phyloP scores from a whole-genome alignment of 2,888 invertebrate species.

The Drosophila maculinotata region DNA sequence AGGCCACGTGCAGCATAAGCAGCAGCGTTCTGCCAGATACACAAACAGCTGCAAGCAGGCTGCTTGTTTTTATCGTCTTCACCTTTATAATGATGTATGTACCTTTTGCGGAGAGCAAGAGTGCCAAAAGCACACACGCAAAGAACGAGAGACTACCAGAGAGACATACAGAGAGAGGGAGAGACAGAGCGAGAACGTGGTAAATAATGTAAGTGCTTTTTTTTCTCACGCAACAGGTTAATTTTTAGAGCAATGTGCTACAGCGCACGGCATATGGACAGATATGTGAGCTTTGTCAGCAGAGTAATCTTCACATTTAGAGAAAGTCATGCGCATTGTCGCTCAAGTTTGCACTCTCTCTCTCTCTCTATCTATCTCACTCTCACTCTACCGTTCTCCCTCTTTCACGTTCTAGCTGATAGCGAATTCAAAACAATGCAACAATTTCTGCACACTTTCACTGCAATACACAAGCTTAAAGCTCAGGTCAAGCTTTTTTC shows the following conservation, averaged over 20 bases:
- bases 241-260: constrained; percentile 45
- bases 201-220: constrained; percentile 14
- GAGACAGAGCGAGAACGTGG: constrained; percentile 3
- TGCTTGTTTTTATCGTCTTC: constrained; percentile 39
- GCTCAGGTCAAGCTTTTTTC: constrained; percentile 44
- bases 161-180: constrained; percentile 4
- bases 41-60: constrained; percentile 46
- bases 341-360: constrained; percentile 10
- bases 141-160: constrained; percentile 14
- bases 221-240: constrained; percentile 71
- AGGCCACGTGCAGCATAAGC: constrained; percentile 61
- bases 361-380: constrained; percentile 21
- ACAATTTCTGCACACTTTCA: constrained; percentile 74
- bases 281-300: constrained; percentile 15
- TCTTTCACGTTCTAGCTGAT: constrained; percentile 12
- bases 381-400: constrained; percentile 2
- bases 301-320: constrained; percentile 2
- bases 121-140: constrained; percentile 20
- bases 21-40: constrained; percentile 68
- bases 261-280: constrained; percentile 31
- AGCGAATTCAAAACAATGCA: constrained; percentile 68
- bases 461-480: constrained; percentile 55
- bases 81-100: constrained; percentile 32
- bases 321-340: constrained; percentile 58
- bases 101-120: constrained; percentile 32